Evolutionary conservation across 2,113 vertebrate genomes (phyloP).

Genomic region (Nettapus auritus): DNA sequence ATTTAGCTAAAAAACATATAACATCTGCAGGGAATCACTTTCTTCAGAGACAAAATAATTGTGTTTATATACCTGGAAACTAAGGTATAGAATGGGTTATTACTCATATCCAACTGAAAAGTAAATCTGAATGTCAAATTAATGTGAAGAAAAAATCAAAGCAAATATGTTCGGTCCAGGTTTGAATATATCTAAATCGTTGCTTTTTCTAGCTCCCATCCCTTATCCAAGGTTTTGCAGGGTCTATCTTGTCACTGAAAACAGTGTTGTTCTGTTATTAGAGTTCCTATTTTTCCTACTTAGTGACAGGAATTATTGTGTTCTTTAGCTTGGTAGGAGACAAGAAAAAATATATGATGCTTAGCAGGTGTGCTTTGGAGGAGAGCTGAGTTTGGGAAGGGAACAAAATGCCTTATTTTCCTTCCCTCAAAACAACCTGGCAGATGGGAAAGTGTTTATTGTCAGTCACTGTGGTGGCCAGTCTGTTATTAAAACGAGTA

Average conservation of each 20-base stretch:
- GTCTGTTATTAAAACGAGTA: slow-evolving; percentile 7
- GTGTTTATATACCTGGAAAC: background rate
- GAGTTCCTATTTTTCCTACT: background rate
- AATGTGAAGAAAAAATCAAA: background rate
- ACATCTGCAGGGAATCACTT: background rate
- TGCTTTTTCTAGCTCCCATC: background rate
- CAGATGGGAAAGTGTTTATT: slow-evolving; percentile 60
- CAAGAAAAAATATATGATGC: background rate
- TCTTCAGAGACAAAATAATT: background rate
- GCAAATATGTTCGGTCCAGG: background rate
- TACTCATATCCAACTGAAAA: background rate
- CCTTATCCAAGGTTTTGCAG: background rate
- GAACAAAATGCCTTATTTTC: background rate
- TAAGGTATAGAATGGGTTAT: background rate
- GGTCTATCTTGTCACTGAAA: background rate
- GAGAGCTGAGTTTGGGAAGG: background rate
- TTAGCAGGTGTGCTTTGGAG: background rate
- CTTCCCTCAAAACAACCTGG: background rate
- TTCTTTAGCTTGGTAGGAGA: background rate
- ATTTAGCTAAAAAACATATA: background rate
- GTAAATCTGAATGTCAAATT: background rate
- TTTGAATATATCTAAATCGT: background rate
- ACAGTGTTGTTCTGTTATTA: background rate
- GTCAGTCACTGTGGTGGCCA: background rate
- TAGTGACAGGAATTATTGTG: background rate